phyloP scores from a whole-genome alignment of 2,888 invertebrate genomes.

The Nebria brevicollis region DNA sequence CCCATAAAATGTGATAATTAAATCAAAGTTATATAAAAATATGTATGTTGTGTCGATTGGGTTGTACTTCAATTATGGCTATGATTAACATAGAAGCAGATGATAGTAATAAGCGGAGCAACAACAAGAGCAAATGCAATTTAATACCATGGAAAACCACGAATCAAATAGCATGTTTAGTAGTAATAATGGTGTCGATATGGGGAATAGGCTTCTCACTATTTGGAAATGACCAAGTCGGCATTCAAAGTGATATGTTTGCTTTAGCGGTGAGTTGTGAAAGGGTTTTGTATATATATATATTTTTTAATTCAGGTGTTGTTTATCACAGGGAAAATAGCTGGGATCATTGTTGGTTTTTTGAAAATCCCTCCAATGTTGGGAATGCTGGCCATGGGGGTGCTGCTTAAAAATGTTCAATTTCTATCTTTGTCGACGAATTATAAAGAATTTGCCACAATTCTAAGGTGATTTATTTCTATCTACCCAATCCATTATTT shows the following conservation, averaged over 20 bases:
- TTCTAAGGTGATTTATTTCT: conserved; percentile 61
- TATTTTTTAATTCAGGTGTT: conserved; percentile 50
- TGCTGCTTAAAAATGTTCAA: conserved; percentile 65
- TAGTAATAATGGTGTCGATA: conserved; percentile 58
- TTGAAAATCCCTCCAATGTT: conserved; percentile 67
- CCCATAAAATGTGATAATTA: too few relatives aligned
- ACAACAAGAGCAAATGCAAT: neutral
- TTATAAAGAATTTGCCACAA: conserved; percentile 63
- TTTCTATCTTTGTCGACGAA: conserved; percentile 62
- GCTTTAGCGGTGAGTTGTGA: conserved; percentile 51
- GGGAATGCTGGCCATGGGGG: conserved; percentile 72
- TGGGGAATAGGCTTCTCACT: conserved; percentile 61
- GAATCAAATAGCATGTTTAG: conserved; percentile 54
- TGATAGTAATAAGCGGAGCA: neutral
- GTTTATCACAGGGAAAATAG: conserved; percentile 54
- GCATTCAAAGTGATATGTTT: conserved; percentile 52
- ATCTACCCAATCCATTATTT: neutral
- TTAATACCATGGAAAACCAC: conserved; percentile 13
- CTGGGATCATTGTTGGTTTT: conserved; percentile 50
- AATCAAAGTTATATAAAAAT: too few relatives aligned
- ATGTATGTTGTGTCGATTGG: too few relatives aligned
- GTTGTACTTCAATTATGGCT: neutral
- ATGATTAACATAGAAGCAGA: neutral
- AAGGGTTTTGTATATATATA: neutral
- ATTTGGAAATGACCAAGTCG: conserved; percentile 56